phyloP scores from a whole-genome alignment of 2,888 invertebrate genomes.

The Cosmopolites sordidus region DNA sequence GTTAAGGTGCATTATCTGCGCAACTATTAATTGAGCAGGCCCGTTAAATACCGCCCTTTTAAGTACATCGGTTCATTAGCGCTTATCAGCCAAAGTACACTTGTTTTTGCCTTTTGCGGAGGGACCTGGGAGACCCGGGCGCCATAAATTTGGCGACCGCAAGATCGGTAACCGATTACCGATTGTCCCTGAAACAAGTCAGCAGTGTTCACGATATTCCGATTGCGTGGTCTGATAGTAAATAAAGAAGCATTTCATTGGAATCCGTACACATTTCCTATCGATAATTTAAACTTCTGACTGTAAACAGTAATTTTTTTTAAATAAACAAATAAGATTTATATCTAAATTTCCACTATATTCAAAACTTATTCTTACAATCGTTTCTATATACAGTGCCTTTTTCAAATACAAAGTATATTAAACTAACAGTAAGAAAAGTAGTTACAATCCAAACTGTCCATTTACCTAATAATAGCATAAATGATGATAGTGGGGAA shows the following conservation, averaged over 20 bases:
- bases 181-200: slow-evolving; percentile 19
- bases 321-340: no score
- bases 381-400: no score
- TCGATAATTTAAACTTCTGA: no score
- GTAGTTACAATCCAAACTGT: no score
- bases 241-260: neutral
- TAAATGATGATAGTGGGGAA: no score
- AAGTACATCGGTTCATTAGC: slow-evolving; percentile 44
- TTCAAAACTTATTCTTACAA: no score
- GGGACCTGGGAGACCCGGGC: slow-evolving; percentile 31
- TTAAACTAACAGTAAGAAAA: no score
- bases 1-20: neutral
- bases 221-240: neutral
- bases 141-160: slow-evolving; percentile 40
- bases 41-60: slow-evolving; percentile 28
- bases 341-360: no score
- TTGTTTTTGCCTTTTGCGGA: slow-evolving; percentile 47
- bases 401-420: no score
- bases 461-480: no score
- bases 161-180: slow-evolving; percentile 19
- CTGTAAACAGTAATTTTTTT: no score
- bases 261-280: no score
- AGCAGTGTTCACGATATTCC: slow-evolving; percentile 22
- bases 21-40: slow-evolving; percentile 3
- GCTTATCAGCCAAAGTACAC: slow-evolving; percentile 44